Percentiles rank a stretch among this genome's conserved stretches.
Conservation (phyloP, 2,888 invertebrate species). For the Aphodius sticticus region DNA sequence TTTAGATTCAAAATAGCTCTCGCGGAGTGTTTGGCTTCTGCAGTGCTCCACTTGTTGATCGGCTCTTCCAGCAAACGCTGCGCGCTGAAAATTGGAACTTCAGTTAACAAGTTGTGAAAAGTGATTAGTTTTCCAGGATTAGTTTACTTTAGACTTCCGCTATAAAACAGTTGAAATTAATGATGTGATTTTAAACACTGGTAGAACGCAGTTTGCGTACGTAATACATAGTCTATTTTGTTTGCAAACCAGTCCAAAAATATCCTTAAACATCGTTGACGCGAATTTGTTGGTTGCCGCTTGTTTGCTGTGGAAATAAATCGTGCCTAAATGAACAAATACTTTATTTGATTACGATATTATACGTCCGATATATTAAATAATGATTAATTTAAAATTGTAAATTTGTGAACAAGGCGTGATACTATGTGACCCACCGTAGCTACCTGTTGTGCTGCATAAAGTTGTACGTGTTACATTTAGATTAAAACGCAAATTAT, state of each 20-base stretch:
- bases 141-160: not conserved
- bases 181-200: not conserved
- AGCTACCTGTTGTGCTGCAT: not conserved
- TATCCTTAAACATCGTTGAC: not conserved
- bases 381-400: not conserved
- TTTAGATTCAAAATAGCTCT: not conserved
- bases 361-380: not conserved
- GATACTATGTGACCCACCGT: not conserved
- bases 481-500: conserved; percentile 4
- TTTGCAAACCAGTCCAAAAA: not conserved
- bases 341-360: not conserved
- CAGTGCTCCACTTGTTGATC: not conserved
- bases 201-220: not conserved
- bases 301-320: not conserved
- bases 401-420: too few relatives aligned
- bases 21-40: not conserved
- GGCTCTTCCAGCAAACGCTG: not conserved
- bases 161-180: not conserved
- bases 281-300: not conserved
- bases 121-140: not conserved
- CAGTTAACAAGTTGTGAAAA: not conserved
- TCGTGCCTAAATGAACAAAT: not conserved
- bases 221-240: not conserved
- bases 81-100: not conserved
- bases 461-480: not conserved